Conservation (phyloP, 2,797 vertebrate species). For the Pantherophis vulpinus region DNA sequence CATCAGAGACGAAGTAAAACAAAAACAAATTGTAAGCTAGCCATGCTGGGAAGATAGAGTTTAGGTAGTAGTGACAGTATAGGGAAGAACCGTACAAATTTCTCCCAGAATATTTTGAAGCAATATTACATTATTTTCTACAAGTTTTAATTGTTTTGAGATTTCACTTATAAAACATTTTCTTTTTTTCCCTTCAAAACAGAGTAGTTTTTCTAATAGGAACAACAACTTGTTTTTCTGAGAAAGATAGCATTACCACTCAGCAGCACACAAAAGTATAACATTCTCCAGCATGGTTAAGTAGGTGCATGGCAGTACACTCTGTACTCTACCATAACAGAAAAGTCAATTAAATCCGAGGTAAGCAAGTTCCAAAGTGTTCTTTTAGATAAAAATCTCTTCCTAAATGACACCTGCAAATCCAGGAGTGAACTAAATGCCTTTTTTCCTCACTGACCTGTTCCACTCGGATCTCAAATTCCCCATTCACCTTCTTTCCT, state of each 20-base stretch:
- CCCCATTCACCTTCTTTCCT: slow-evolving; percentile 91
- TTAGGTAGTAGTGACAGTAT: neutral
- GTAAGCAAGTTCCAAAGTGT: neutral
- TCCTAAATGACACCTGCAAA: neutral
- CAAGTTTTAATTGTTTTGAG: slow-evolving; percentile 28
- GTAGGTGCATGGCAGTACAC: slow-evolving; percentile 33
- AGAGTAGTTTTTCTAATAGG: neutral
- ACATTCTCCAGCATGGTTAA: slow-evolving; percentile 37
- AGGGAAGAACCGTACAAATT: slow-evolving; percentile 21
- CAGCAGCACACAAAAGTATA: slow-evolving; percentile 12
- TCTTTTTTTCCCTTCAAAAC: neutral
- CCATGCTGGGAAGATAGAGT: neutral
- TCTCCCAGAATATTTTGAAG: slow-evolving; percentile 1
- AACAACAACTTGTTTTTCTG: neutral
- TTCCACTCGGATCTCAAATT: slow-evolving; percentile 92
- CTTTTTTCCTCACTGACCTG: slow-evolving; percentile 79
- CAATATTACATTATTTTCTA: slow-evolving; percentile 32
- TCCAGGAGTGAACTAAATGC: neutral
- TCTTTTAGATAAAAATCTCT: neutral
- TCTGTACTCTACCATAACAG: slow-evolving; percentile 19
- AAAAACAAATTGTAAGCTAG: neutral
- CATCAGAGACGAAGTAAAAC: neutral
- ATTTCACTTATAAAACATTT: slow-evolving; percentile 50
- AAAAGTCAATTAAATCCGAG: slow-evolving; percentile 38
- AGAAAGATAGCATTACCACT: slow-evolving; percentile 32